Evolutionary conservation across 64 coral and sea anemone species (phyloP), one percentile per base, ranked within the genome.

Genomic region (Dendrophyllia cribrosa): DNA sequence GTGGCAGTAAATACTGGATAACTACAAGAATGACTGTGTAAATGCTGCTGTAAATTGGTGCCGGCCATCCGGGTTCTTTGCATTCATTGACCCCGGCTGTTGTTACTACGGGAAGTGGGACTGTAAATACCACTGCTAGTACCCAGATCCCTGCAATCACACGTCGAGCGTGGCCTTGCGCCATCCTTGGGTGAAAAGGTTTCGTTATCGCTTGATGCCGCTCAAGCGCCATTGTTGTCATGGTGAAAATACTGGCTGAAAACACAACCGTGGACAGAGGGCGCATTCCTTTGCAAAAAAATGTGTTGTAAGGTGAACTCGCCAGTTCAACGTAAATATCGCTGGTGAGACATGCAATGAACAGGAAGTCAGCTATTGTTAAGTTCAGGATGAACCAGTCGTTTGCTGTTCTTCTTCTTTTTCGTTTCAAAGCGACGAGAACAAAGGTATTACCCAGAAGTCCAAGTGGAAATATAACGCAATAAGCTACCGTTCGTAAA

Each of bases 211-310:
- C 85, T 14, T 72, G 48, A 72, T 44, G 44, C 11, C 85, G 62
- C 14, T 87, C 46, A 45, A 87, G 23, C 11, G 69, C 85, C 85
- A 87, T 87, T 22, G 85, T 16, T 25, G 85, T 73, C 4, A 87
- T 74, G 9, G 85, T 87, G 15, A 70, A 59, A 2, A 87, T 53
- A 4, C 85, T 74, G 8, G 51, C 14, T 25, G 70, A 72, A 26
- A 58, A 55, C 9, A 56, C n/a, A 13, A 72, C 9, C 5, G 85
- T 87, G 1, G 51, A 43, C 21, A 87, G 21, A 55, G 85, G 85
- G 6, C 22, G 50, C 16, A 24, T 14, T 1, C 46, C 44, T 24
- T 86, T 66, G 63, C 83, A 70, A 69, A 47, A 53, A 43, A 71
- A 17, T 2, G 2, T 46, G 21, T 47, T 68, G 62, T 66, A 66